Evolutionary conservation across 1,140 invertebrate species (phyloP), one percentile per base, ranked within the genome.

Genomic region (Wiebesia pumilae): DNA sequence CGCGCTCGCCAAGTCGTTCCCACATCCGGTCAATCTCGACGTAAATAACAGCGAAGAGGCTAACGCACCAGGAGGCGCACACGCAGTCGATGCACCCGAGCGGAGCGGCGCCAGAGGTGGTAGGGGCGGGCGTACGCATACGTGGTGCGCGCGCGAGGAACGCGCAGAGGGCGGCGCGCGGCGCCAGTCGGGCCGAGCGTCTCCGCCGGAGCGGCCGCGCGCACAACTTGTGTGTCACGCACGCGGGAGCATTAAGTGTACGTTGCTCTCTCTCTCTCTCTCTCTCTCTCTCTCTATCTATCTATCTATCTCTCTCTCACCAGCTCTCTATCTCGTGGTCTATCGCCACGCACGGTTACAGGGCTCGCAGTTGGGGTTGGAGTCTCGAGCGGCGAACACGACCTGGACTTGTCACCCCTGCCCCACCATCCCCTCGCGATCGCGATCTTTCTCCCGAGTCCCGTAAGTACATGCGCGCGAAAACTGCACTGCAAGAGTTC

Each of bases 121-220:
- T 78, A 38, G 78, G 43, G 43, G 71, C 54, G 54, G 71, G 38
- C 12, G 47, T 16, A 0, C 58, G 80, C 38, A 1, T 35, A 51
- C 38, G 69, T 75, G 43, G 69, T 69, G 67, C 69, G 67, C 81
- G 69, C 65, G 54, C 7, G 33, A 51, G 77, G 51, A 40, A 47
- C 62, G 82, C 40, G 58, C 67, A 54, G 77, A 51, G 67, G 65
- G 79, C 62, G 35, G 47, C 35, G 33, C 51, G n/a, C 38, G 86
- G 75, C 86, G 86, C 85, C 85, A 87, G 85, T 87, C 85, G 81
- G 85, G 38, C 73, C 67, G 85, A 75, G 81, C 69, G 69, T 75
- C 85, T 83, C 67, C 47, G 71, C 62, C 79, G 80, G n/a, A 35
- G 81, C 58, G 58, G 81, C 75, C 71, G 30, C 51, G 81, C 69